Percentiles rank a stretch among this genome's conserved stretches.
Conservation (phyloP, 1,140 invertebrate genomes). For the Liolophura sinensis region DNA sequence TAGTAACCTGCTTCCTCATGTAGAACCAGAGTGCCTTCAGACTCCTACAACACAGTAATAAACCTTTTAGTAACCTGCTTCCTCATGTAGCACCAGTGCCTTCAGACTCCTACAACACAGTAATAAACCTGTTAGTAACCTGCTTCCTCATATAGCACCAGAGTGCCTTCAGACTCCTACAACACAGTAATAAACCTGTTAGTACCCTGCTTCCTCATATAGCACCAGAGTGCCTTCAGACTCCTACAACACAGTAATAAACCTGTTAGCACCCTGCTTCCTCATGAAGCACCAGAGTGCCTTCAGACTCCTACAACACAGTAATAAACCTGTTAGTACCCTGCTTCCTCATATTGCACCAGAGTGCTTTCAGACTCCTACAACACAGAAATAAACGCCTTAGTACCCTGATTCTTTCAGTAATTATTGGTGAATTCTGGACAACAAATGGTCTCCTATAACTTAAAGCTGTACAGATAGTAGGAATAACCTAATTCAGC, state of each 20-base stretch:
- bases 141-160: slow-evolving; percentile 83
- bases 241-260: slow-evolving; percentile 69
- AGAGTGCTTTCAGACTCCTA: slow-evolving; percentile 88
- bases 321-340: too few relatives aligned
- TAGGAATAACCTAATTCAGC: too few relatives aligned
- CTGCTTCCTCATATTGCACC: slow-evolving; percentile 82
- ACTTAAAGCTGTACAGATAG: too few relatives aligned
- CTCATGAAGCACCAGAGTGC: slow-evolving; percentile 86
- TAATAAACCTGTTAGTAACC: slow-evolving; percentile 58
- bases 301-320: slow-evolving; percentile 80
- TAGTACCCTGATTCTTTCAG: too few relatives aligned
- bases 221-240: slow-evolving; percentile 84
- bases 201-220: slow-evolving; percentile 77
- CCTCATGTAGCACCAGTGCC: slow-evolving; percentile 82
- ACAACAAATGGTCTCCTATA: too few relatives aligned
- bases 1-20: slow-evolving; percentile 74
- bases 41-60: slow-evolving; percentile 69
- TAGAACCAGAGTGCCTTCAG: slow-evolving; percentile 87
- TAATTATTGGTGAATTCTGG: too few relatives aligned
- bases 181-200: slow-evolving; percentile 1
- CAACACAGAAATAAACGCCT: neutral
- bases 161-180: slow-evolving; percentile 86
- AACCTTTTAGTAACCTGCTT: slow-evolving; percentile 66
- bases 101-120: slow-evolving; percentile 79
- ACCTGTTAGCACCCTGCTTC: slow-evolving; percentile 66